phyloP scores from a whole-genome alignment of 2,888 invertebrate genomes.

The Argyresthia albistria region DNA sequence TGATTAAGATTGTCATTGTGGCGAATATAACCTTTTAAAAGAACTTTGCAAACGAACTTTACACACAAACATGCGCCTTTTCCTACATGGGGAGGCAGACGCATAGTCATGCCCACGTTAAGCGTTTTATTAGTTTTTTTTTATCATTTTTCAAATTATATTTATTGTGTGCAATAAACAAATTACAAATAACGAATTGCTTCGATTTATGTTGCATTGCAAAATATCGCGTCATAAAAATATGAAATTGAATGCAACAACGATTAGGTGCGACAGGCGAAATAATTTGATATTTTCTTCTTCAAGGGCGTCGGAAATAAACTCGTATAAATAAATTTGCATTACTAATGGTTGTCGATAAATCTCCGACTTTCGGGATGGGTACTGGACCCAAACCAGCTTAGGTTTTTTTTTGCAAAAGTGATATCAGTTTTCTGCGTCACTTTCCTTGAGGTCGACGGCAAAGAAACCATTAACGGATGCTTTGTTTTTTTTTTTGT shows the following conservation, averaged over 20 bases:
- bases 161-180: too few species aligned
- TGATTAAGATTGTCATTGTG: too few species aligned
- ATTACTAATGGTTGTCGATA: not conserved
- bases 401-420: not conserved
- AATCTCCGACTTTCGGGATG: not conserved
- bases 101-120: too few species aligned
- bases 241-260: not conserved
- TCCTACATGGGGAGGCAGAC: too few species aligned
- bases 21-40: too few species aligned
- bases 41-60: too few species aligned
- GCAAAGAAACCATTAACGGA: not conserved
- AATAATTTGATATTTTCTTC: not conserved
- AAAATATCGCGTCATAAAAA: not conserved
- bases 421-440: slow-evolving; percentile 1
- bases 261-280: not conserved
- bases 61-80: too few species aligned
- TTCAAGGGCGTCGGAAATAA: not conserved
- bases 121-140: too few species aligned
- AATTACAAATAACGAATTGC: too few species aligned
- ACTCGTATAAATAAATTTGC: not conserved
- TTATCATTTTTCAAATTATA: too few species aligned
- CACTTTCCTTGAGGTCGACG: not conserved
- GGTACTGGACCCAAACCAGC: not conserved
- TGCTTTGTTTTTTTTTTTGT: not conserved
- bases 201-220: too few species aligned